A percentile compares a stretch with the other conserved stretches of the same genome.
Evolutionary conservation across 2,888 invertebrate genomes (phyloP).

Genomic region (Parnassius orleans): DNA sequence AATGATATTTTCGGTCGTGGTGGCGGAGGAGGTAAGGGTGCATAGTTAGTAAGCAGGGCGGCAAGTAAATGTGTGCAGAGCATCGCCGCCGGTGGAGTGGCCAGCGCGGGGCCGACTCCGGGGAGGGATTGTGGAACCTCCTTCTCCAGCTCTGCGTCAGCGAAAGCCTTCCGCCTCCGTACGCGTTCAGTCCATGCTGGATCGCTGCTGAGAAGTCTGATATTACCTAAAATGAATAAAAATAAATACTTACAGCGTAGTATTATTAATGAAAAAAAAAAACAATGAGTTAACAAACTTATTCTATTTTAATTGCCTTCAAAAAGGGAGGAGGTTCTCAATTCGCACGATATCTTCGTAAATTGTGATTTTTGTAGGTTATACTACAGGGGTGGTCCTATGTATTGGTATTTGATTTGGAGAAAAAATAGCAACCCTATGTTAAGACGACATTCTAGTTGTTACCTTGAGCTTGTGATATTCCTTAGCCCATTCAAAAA

Average conservation of each 20-base stretch:
- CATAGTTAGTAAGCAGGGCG: constrained; percentile 63
- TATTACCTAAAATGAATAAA: constrained; percentile 41
- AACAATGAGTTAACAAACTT: too few relatives aligned
- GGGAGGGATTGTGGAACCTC: constrained; percentile 39
- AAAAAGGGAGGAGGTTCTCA: too few relatives aligned
- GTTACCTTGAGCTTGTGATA: too few relatives aligned
- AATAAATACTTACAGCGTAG: background rate
- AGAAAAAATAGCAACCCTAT: too few relatives aligned
- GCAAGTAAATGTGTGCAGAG: constrained; percentile 77
- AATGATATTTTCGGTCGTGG: constrained; percentile 75
- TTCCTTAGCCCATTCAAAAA: too few relatives aligned
- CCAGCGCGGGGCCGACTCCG: constrained; percentile 51
- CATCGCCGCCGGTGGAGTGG: constrained; percentile 51
- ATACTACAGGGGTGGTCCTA: too few relatives aligned
- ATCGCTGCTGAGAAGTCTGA: constrained; percentile 48
- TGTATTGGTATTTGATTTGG: too few relatives aligned
- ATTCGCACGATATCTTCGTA: too few relatives aligned
- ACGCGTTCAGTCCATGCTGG: constrained; percentile 78
- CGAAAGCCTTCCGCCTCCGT: constrained; percentile 81
- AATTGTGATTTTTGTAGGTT: too few relatives aligned
- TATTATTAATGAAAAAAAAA: too few relatives aligned
- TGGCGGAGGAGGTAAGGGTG: constrained; percentile 53
- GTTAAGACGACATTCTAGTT: too few relatives aligned
- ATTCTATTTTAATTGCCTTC: too few relatives aligned
- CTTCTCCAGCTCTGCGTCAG: constrained; percentile 86